Percentiles rank a stretch among this genome's conserved stretches.
phyloP scores from a whole-genome alignment of 2,888 invertebrate genomes.

The Liodrosophila aerea region DNA sequence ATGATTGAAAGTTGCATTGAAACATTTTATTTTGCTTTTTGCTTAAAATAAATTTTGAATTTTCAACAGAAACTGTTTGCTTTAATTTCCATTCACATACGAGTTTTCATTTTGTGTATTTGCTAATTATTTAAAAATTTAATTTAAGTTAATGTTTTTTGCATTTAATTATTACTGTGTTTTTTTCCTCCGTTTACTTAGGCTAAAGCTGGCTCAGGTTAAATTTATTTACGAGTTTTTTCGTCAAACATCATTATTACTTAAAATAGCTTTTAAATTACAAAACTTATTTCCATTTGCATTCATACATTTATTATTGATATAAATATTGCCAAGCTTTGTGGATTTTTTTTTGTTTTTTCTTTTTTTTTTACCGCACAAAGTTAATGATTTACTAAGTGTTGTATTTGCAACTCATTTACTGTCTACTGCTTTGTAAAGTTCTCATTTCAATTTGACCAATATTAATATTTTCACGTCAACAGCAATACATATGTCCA shows the following conservation, averaged over 20 bases:
- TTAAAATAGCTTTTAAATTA: slow-evolving; percentile 66
- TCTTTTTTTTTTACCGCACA: slow-evolving; percentile 13
- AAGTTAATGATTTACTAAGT: slow-evolving; percentile 17
- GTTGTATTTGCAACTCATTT: slow-evolving; percentile 16
- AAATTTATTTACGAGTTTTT: slow-evolving; percentile 18
- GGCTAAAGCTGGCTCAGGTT: slow-evolving; percentile 44
- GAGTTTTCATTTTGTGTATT: slow-evolving; percentile 21
- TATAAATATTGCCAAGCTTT: slow-evolving; percentile 44
- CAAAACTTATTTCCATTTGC: slow-evolving; percentile 51
- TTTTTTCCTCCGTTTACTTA: slow-evolving; percentile 30
- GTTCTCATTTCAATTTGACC: slow-evolving; percentile 40
- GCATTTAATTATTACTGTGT: slow-evolving; percentile 22
- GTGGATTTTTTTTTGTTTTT: slow-evolving; percentile 16
- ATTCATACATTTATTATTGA: slow-evolving; percentile 22
- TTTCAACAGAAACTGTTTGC: slow-evolving; percentile 46
- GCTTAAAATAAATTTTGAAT: slow-evolving; percentile 58
- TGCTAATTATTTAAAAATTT: slow-evolving; percentile 41
- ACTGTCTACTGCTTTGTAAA: slow-evolving; percentile 19
- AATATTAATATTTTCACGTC: slow-evolving; percentile 46
- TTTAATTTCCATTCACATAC: slow-evolving; percentile 39
- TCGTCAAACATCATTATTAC: slow-evolving; percentile 47
- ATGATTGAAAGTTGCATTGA: slow-evolving; percentile 23
- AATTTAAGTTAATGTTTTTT: slow-evolving; percentile 29
- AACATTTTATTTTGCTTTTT: slow-evolving; percentile 41
- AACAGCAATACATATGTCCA: slow-evolving; percentile 37